phyloP scores from a whole-genome alignment of 2,113 vertebrate species.

The Micronisus gabar region DNA sequence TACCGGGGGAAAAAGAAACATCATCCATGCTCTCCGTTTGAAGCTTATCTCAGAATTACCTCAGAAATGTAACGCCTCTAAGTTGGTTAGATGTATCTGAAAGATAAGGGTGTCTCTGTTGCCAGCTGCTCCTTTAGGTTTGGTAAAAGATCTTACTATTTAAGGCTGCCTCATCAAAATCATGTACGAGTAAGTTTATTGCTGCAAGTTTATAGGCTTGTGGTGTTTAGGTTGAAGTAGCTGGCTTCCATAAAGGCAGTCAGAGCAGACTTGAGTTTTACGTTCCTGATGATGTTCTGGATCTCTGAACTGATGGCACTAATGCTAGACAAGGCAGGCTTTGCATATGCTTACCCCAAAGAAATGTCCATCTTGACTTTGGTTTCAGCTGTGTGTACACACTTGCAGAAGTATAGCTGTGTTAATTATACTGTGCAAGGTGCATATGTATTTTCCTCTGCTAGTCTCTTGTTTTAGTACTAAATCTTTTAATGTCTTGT shows the following conservation, averaged over 20 bases:
- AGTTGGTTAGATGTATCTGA: neutral
- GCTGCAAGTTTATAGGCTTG: neutral
- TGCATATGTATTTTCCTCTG: neutral
- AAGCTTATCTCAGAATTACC: neutral
- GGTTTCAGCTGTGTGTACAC: neutral
- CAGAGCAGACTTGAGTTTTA: neutral
- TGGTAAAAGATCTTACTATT: neutral
- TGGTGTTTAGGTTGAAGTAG: neutral
- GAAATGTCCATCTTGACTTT: neutral
- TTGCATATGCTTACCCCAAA: neutral
- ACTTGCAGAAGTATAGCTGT: neutral
- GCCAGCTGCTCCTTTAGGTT: neutral
- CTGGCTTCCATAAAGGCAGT: neutral
- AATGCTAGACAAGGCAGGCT: neutral
- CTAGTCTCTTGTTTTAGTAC: neutral
- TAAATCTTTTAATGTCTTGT: neutral
- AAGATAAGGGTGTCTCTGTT: neutral
- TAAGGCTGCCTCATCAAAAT: neutral
- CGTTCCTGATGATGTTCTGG: accelerated
- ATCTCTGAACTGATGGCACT: neutral
- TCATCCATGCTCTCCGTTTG: neutral
- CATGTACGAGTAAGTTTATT: accelerated
- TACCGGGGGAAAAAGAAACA: neutral
- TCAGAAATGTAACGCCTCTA: neutral
- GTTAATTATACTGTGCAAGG: neutral